These are phyloP conservation scores for Actenoides hombroni DNA, from an alignment of 2,113 vertebrate species.

Conservation along the genomic window DNA sequence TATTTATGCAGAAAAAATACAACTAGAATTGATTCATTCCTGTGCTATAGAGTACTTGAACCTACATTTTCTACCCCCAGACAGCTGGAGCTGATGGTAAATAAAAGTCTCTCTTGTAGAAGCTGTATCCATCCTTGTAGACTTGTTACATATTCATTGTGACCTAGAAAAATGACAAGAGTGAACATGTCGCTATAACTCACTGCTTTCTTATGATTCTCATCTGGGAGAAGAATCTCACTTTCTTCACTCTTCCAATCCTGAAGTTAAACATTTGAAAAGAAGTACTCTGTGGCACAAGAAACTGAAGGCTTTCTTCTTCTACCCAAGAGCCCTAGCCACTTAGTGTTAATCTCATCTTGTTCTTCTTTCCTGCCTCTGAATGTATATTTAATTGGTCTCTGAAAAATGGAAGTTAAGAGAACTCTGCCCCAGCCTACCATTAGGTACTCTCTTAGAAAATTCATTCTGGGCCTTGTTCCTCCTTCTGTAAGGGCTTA, in stretches of 20 bases:
- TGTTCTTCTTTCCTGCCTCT: not conserved
- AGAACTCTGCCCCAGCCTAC: not conserved
- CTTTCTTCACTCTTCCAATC: not conserved
- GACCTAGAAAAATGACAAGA: not conserved
- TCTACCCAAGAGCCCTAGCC: not conserved
- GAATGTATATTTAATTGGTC: constrained; percentile 27
- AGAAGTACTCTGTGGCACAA: not conserved
- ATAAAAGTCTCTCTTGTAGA: not conserved
- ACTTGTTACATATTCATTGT: not conserved
- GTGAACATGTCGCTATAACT: not conserved
- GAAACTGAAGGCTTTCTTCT: not conserved
- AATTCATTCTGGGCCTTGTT: not conserved
- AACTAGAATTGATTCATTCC: not conserved
- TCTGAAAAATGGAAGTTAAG: not conserved
- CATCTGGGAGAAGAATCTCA: not conserved
- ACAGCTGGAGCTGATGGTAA: not conserved
- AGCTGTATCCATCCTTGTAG: not conserved
- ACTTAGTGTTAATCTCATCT: not conserved
- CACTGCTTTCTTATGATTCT: not conserved
- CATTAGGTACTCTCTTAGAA: not conserved
- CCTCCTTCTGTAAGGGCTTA: not conserved
- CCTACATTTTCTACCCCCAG: not conserved
- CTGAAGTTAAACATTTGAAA: constrained; percentile 31
- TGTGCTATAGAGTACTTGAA: not conserved
- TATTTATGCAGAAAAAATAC: not conserved